These are phyloP conservation scores for Chaetodon trifasciatus DNA, from an alignment of 2,797 vertebrate genomes.

Conservation along the genomic window DNA sequence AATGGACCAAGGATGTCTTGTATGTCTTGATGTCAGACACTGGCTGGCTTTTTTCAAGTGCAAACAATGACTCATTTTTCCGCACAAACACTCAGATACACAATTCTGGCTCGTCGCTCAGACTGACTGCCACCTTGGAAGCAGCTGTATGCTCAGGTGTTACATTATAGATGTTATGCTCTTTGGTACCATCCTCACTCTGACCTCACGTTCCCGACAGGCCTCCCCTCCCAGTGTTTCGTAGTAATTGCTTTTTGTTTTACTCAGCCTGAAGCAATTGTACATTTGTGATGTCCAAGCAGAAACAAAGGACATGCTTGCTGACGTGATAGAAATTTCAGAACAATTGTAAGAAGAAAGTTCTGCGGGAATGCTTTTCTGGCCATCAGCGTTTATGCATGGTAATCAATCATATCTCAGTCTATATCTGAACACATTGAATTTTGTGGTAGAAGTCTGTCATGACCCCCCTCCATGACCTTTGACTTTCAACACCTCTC, in stretches of 20 bases:
- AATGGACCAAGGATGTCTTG: not conserved
- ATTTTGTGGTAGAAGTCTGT: not conserved
- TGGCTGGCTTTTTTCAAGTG: not conserved
- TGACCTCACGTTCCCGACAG: not conserved
- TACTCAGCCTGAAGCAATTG: not conserved
- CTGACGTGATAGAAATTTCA: conserved; percentile 14
- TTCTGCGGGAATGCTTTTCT: not conserved
- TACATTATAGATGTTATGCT: conserved; percentile 16
- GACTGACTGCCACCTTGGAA: not conserved
- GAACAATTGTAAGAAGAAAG: not conserved
- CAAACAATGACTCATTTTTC: conserved; percentile 3
- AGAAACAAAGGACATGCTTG: conserved; percentile 1
- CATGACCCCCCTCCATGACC: not conserved
- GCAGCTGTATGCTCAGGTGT: not conserved
- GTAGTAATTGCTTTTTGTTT: conserved; percentile 31
- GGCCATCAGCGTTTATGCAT: not conserved
- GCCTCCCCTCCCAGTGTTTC: not conserved
- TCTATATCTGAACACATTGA: not conserved
- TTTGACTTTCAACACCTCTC: not conserved
- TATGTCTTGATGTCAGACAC: not conserved
- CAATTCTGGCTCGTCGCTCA: not conserved
- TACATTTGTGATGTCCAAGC: not conserved
- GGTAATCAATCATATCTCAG: not conserved
- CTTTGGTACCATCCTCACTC: not conserved
- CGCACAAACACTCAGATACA: not conserved